Conservation (phyloP, 2,113 vertebrate species). For the Oreochromis spilurus region DNA sequence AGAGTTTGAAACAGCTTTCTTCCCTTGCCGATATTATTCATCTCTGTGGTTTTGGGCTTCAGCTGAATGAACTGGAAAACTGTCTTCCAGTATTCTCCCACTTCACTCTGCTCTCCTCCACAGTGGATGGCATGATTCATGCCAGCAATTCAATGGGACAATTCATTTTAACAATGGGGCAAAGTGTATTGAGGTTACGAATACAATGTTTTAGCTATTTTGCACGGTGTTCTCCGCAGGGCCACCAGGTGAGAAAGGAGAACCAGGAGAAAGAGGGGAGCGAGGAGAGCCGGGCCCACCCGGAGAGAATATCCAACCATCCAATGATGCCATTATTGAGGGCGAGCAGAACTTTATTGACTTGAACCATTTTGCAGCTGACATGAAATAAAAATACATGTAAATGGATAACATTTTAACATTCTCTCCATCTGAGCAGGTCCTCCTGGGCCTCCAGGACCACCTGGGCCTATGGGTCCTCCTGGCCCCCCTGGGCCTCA, state of each 20-base stretch:
- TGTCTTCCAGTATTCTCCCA: conserved; percentile 22
- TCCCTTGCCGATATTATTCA: conserved; percentile 37
- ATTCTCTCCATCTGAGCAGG: conserved; percentile 49
- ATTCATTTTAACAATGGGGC: conserved; percentile 9
- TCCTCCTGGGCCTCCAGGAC: conserved; percentile 49
- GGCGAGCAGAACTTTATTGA: conserved; percentile 24
- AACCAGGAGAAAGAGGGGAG: conserved; percentile 60
- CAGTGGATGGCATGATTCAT: conserved; percentile 11
- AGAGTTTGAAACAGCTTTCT: neutral
- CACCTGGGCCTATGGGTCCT: conserved; percentile 64
- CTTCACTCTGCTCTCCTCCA: conserved; percentile 10
- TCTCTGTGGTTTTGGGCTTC: conserved; percentile 39
- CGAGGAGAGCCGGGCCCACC: conserved; percentile 81
- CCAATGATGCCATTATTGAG: conserved; percentile 75
- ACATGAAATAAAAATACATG: neutral
- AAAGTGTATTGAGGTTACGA: neutral
- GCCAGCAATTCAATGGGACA: neutral
- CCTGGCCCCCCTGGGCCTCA: conserved; percentile 72
- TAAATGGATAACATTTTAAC: neutral
- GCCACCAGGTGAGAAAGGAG: conserved; percentile 66
- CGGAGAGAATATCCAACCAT: conserved; percentile 77
- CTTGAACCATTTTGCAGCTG: neutral
- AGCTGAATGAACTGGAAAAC: conserved; percentile 35
- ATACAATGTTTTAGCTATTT: neutral
- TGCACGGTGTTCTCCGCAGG: conserved; percentile 22